phyloP scores from a whole-genome alignment of 2,113 vertebrate species.

The Alaudala cheleensis region DNA sequence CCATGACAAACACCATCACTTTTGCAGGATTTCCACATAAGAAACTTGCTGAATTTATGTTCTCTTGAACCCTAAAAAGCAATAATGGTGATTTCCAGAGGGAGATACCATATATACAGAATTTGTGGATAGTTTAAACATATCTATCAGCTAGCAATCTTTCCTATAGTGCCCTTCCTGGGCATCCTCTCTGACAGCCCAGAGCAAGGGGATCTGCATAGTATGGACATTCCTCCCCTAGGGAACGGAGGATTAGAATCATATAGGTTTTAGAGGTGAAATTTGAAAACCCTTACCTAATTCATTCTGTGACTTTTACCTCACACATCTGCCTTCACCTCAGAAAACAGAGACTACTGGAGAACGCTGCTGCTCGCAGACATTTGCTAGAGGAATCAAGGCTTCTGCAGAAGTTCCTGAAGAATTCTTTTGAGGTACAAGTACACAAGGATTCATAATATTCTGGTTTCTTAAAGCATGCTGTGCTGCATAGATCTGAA shows the following conservation, averaged over 20 bases:
- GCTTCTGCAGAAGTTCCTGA: conserved; percentile 83
- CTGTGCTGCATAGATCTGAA: not conserved
- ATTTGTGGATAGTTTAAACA: not conserved
- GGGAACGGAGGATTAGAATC: not conserved
- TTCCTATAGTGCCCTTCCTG: not conserved
- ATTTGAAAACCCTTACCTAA: not conserved
- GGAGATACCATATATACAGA: not conserved
- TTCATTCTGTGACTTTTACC: not conserved
- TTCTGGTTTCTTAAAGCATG: not conserved
- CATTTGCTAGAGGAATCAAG: conserved; percentile 76
- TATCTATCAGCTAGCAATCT: not conserved
- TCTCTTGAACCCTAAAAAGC: not conserved
- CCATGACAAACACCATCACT: not conserved
- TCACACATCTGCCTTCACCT: not conserved
- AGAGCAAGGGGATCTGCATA: not conserved
- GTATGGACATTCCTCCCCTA: not conserved
- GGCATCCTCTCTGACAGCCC: not conserved
- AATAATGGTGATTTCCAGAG: not conserved
- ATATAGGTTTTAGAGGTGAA: not conserved
- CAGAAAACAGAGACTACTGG: conserved; percentile 81
- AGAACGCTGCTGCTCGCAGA: conserved; percentile 64
- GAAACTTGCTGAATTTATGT: not conserved
- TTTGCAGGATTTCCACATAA: not conserved
- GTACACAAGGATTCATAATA: not conserved
- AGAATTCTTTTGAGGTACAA: conserved; percentile 82